A percentile compares a stretch with the other conserved stretches of the same genome.
Conservation (phyloP, 1,140 invertebrate genomes). For the Plutomurus gul region DNA sequence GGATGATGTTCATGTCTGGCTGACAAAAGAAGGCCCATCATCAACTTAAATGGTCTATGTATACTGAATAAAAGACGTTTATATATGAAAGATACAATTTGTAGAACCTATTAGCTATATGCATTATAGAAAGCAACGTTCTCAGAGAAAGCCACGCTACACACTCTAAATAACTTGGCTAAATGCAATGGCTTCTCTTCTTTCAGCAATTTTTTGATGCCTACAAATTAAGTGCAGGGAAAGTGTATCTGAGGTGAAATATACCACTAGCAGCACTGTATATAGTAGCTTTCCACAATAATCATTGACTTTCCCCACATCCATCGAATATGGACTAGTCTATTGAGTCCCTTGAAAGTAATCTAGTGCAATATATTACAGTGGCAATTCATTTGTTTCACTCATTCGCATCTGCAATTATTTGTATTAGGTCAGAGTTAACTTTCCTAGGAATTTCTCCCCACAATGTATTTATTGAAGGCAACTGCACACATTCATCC, state of each 20-base stretch:
- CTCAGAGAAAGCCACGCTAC: too few relatives aligned
- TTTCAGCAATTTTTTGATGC: not conserved
- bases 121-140: too few relatives aligned
- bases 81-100: too few relatives aligned
- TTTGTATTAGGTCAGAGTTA: not conserved
- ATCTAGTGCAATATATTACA: not conserved
- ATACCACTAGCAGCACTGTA: too few relatives aligned
- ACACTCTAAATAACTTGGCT: too few relatives aligned
- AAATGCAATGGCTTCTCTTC: too few relatives aligned
- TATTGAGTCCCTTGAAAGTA: conserved; percentile 16
- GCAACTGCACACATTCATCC: too few relatives aligned
- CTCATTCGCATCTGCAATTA: not conserved
- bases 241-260: not conserved
- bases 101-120: too few relatives aligned
- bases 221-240: not conserved
- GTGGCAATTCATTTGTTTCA: not conserved
- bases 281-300: not conserved
- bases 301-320: not conserved
- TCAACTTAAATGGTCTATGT: too few relatives aligned
- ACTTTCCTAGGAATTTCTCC: not conserved
- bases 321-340: not conserved
- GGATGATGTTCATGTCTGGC: too few relatives aligned
- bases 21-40: too few relatives aligned
- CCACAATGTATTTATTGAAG: not conserved
- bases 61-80: too few relatives aligned